Conservation (phyloP, 2,797 vertebrate genomes). For the Neosilurus hyrtlii region DNA sequence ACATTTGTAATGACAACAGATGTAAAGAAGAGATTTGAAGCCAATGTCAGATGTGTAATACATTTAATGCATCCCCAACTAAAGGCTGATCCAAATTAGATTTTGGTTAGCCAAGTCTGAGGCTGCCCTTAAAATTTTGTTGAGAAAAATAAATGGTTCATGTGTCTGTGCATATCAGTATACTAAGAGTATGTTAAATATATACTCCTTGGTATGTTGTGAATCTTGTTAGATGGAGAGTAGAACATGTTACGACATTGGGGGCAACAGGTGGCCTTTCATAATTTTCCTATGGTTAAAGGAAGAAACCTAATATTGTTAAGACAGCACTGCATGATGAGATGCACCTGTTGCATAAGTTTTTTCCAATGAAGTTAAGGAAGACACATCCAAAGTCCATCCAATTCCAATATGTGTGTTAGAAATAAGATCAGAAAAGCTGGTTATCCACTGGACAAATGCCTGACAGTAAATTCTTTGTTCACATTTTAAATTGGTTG, state of each 20-base stretch:
- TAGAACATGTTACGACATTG: not conserved
- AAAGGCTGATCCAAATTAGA: not conserved
- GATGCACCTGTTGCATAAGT: not conserved
- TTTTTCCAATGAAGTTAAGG: not conserved
- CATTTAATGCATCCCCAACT: not conserved
- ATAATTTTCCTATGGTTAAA: not conserved
- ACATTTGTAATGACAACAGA: not conserved
- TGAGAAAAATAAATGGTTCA: constrained; percentile 11
- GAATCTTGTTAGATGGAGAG: constrained; percentile 2
- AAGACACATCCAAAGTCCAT: not conserved
- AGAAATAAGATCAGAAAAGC: too few species aligned
- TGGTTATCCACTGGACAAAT: too few species aligned
- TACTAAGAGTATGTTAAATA: constrained; percentile 15
- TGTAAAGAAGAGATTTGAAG: not conserved
- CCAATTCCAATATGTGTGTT: too few species aligned
- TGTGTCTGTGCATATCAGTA: not conserved
- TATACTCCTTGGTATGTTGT: constrained; percentile 8
- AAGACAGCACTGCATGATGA: not conserved
- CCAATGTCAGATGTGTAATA: not conserved
- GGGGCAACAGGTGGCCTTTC: constrained; percentile 28
- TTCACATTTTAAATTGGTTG: too few species aligned
- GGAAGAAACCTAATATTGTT: constrained; percentile 9
- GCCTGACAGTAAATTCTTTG: too few species aligned
- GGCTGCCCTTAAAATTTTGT: not conserved
- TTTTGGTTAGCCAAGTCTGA: not conserved